A percentile compares a stretch with the other conserved stretches of the same genome.
phyloP scores from a whole-genome alignment of 92 coral and sea anemone genomes.

The Zoanthus sansibaricus region DNA sequence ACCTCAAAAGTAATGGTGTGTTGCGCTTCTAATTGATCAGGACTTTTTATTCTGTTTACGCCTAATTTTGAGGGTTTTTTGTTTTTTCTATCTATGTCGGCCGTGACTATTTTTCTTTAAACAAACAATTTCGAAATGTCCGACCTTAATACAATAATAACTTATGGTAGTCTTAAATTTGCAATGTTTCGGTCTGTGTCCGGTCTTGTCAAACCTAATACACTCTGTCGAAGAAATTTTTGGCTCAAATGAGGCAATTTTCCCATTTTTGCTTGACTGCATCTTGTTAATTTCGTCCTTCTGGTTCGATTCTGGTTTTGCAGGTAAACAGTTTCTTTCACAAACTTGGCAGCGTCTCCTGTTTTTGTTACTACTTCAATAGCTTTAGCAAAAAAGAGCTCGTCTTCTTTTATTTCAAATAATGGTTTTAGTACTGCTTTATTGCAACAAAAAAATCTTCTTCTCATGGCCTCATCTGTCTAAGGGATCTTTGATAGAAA shows the following conservation, averaged over 20 bases:
- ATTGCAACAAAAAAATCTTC: slow-evolving; percentile 33
- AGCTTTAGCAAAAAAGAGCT: slow-evolving; percentile 35
- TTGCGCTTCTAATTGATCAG: slow-evolving; percentile 20
- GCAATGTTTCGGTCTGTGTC: slow-evolving; percentile 15
- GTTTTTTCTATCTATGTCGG: neutral
- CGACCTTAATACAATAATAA: neutral
- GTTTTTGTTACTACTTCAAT: neutral
- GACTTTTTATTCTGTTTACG: slow-evolving; percentile 21
- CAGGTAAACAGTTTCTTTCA: slow-evolving; percentile 35
- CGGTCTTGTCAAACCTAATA: slow-evolving; percentile 18
- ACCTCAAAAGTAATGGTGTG: slow-evolving; percentile 21
- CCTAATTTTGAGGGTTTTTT: neutral
- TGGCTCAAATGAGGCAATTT: slow-evolving; percentile 21
- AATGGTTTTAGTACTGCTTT: too few relatives aligned
- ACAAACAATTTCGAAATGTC: slow-evolving; percentile 39
- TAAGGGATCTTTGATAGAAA: slow-evolving; percentile 16
- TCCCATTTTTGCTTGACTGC: neutral
- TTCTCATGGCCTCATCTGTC: slow-evolving; percentile 39
- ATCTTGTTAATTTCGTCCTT: neutral
- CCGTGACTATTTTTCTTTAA: neutral
- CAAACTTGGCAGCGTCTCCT: too few relatives aligned
- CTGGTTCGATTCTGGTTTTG: neutral
- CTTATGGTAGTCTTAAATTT: too few relatives aligned
- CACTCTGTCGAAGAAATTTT: slow-evolving; percentile 18
- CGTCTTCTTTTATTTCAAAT: neutral